phyloP scores from a whole-genome alignment of 2,888 invertebrate species.

The Metopia argyrocephala region DNA sequence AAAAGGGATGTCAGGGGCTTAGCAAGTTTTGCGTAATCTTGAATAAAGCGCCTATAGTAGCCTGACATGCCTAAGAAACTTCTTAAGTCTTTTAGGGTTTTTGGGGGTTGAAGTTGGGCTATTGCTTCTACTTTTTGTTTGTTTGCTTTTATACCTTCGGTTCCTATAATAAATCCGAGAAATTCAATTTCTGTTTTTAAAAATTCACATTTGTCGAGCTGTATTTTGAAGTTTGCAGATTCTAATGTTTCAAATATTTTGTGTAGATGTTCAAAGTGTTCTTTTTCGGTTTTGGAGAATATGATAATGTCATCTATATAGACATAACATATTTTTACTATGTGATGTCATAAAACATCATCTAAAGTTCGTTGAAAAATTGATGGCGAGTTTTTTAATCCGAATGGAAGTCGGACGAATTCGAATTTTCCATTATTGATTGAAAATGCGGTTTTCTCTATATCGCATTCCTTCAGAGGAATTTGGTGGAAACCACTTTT shows the following conservation, averaged over 20 bases:
- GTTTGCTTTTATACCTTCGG: not conserved
- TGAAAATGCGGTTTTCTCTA: slow-evolving; percentile 44
- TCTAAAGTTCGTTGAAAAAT: slow-evolving; percentile 43
- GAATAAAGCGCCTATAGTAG: slow-evolving; percentile 14
- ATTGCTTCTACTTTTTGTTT: not conserved
- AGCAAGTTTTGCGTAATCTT: slow-evolving; percentile 36
- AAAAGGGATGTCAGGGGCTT: slow-evolving; percentile 23
- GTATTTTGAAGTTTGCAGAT: slow-evolving; percentile 8
- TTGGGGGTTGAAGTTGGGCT: not conserved
- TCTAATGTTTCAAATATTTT: slow-evolving; percentile 18
- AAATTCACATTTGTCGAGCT: slow-evolving; percentile 26
- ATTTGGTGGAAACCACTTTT: slow-evolving; percentile 40
- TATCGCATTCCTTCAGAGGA: slow-evolving; percentile 13
- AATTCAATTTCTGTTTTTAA: slow-evolving; percentile 19
- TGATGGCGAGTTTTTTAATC: slow-evolving; percentile 35
- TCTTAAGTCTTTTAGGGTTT: slow-evolving; percentile 8
- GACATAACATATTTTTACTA: slow-evolving; percentile 28
- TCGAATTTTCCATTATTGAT: slow-evolving; percentile 38
- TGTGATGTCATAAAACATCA: slow-evolving; percentile 27
- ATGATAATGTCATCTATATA: slow-evolving; percentile 35
- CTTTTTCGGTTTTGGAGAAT: slow-evolving; percentile 13
- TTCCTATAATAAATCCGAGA: slow-evolving; percentile 7
- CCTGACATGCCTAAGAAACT: slow-evolving; percentile 21
- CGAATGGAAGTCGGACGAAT: slow-evolving; percentile 35
- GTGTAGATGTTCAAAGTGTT: no score